Conservation (phyloP, 1,140 invertebrate species). For the Heliothis virescens region DNA sequence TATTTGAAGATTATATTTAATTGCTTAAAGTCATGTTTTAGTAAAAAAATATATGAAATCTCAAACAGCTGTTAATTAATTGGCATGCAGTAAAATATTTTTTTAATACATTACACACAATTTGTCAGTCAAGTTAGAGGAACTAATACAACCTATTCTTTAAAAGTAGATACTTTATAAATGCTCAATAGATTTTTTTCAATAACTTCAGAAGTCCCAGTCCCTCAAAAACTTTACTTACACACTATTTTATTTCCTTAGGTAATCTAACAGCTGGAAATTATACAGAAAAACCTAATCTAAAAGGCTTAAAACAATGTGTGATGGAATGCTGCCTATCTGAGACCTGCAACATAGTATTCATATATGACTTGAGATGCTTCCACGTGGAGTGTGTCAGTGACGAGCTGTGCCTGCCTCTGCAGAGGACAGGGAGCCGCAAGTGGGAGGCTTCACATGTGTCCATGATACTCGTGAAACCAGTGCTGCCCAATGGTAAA, state of each 20-base stretch:
- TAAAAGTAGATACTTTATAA: too few relatives aligned
- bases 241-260: conserved; percentile 53
- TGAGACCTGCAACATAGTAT: conserved; percentile 91
- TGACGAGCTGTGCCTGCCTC: conserved; percentile 90
- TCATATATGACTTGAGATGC: conserved; percentile 91
- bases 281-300: conserved; percentile 87
- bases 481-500: conserved; percentile 80
- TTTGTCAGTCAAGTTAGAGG: too few relatives aligned
- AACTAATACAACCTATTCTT: too few relatives aligned
- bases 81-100: too few relatives aligned
- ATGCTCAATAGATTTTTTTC: too few relatives aligned
- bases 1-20: too few relatives aligned
- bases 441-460: conserved; percentile 87
- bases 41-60: too few relatives aligned
- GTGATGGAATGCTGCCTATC: conserved; percentile 90
- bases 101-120: too few relatives aligned
- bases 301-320: conserved; percentile 88
- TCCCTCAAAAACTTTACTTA: background rate
- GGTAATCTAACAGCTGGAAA: conserved; percentile 88
- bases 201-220: too few relatives aligned
- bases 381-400: conserved; percentile 91
- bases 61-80: conserved; percentile 8
- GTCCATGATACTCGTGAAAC: conserved; percentile 92
- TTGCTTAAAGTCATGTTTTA: too few relatives aligned
- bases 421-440: conserved; percentile 86